Base-by-base conservation (phyloP, 2,113 vertebrate genomes). In the Piliocolobus tephrosceles region DNA sequence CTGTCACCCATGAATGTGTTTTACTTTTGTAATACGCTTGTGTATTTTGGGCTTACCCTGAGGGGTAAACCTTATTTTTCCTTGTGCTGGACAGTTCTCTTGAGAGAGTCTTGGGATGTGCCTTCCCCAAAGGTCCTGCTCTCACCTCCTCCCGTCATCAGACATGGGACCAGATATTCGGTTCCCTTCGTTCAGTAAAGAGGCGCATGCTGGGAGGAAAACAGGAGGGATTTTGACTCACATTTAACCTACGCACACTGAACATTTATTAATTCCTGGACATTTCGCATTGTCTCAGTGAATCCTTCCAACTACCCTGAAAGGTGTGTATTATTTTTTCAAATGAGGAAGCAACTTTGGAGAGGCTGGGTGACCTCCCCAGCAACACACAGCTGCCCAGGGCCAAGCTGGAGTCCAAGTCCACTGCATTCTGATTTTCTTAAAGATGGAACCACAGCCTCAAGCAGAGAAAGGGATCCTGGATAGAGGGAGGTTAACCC, bases 1-100 rank as follows among this genome's bases (percentile, higher is more conserved):
- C 95, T 95, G 91, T 96, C 97, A 88, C 93, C 90, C 50, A 35
- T 90, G 82, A 82, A 73, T 68, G 25, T 85, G 80, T 88, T 92
- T 90, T 30, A 20, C 94, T 66, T 90, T 93, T 83, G 40, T 8
- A 35, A 93, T 50, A 52, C 64, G 72, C 52, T 43, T 17, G 68
- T 93, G 66, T 91, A 23, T 91, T 90, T 85, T 23, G 73, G 52
- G 32, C 40, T 96, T 66, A 75, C 10, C 86, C 30, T 81, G 25
- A 22, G 50, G 81, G 80, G 72, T 84, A 50, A 94, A 89, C 5
- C 78, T 78, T 80, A 18, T 43, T 38, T 76, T 86, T 90, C 14
- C 2, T 76, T 35, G 38, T 55, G 45, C 50, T 88, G 80, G 88
- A 61, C 22, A 12, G 66, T 75, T 90, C 68, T 96, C 73, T 35